A percentile compares a stretch with the other conserved stretches of the same genome.
Evolutionary conservation across 2,888 invertebrate species (phyloP).

Genomic region (Phortica magna): DNA sequence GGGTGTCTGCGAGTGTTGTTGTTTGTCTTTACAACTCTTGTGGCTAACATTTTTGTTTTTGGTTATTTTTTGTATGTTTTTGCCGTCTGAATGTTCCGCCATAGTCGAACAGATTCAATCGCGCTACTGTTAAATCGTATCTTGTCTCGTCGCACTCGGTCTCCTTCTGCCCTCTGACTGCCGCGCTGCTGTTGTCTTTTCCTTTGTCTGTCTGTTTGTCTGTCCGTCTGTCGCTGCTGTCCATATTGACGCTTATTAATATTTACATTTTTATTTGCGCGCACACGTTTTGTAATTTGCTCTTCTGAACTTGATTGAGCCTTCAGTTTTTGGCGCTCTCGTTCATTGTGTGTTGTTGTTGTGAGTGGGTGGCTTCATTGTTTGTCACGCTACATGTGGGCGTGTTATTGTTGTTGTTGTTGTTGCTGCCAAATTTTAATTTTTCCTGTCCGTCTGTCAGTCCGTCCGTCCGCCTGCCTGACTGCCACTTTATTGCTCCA

Average conservation of each 20-base stretch:
- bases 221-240: constrained; percentile 7
- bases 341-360: neutral
- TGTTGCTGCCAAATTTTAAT: constrained; percentile 5
- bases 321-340: neutral
- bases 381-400: neutral
- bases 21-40: neutral
- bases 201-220: neutral
- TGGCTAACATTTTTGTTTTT: neutral
- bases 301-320: constrained; percentile 34
- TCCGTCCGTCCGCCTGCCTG: neutral
- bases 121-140: too few species aligned
- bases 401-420: constrained; percentile 3
- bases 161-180: neutral
- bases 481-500: constrained; percentile 26
- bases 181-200: neutral
- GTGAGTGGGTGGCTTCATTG: neutral
- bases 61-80: neutral
- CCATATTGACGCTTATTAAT: constrained; percentile 70
- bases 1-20: neutral
- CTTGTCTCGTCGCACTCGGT: neutral
- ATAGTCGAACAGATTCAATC: neutral
- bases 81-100: neutral
- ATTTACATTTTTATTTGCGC: constrained; percentile 72
- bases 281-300: constrained; percentile 35
- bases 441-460: neutral